phyloP scores from a whole-genome alignment of 1,140 invertebrate species.

The Euura lappo region DNA sequence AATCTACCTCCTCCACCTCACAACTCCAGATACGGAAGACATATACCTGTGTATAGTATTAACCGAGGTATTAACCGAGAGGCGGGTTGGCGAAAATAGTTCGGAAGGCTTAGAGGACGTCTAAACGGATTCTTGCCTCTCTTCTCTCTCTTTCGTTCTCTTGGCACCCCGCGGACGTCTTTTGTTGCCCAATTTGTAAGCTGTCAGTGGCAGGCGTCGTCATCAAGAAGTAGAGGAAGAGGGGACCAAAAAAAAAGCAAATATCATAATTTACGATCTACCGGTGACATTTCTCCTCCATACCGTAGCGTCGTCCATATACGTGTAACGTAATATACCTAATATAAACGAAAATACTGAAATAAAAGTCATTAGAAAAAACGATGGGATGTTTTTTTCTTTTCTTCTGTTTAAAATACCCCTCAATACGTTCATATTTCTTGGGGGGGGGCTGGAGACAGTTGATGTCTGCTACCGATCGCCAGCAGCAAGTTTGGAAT shows the following conservation, averaged over 20 bases:
- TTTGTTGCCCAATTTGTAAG: slow-evolving; percentile 37
- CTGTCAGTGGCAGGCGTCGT: slow-evolving; percentile 20
- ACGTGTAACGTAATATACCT: too few relatives aligned
- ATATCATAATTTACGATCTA: too few relatives aligned
- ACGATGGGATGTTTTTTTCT: slow-evolving; percentile 12
- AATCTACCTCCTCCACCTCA: slow-evolving; percentile 6
- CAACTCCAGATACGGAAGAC: background rate
- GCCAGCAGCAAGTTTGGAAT: background rate
- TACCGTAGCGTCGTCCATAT: too few relatives aligned
- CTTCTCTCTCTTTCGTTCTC: background rate
- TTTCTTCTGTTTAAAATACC: background rate
- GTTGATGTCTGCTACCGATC: background rate
- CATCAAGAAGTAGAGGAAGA: too few relatives aligned
- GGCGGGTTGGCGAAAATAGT: background rate
- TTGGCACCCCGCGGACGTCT: slow-evolving; percentile 14
- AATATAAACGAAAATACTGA: too few relatives aligned
- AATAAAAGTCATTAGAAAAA: too few relatives aligned
- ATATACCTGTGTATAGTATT: background rate
- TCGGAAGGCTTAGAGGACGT: background rate
- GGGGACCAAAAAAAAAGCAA: too few relatives aligned
- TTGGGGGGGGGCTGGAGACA: background rate
- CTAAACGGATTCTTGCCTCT: background rate
- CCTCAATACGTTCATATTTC: background rate
- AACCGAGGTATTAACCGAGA: background rate
- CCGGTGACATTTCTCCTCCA: too few relatives aligned